Percentiles rank a stretch among this genome's conserved stretches.
Conservation (phyloP, 2,113 vertebrate genomes). For the Paratilapia polleni region DNA sequence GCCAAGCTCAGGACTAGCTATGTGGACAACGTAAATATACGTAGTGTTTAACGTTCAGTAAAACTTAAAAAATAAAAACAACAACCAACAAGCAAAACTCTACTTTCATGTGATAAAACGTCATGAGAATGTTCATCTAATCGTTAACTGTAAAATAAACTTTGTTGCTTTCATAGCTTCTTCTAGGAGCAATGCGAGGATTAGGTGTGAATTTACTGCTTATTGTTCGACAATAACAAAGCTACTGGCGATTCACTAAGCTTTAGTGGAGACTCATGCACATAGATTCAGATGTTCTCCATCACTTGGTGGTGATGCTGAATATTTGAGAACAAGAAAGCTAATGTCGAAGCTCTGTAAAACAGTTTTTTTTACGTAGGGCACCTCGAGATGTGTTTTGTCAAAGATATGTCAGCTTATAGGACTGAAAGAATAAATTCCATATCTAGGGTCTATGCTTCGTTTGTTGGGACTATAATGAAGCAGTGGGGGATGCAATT, state of each 20-base stretch:
- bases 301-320: slow-evolving; percentile 24
- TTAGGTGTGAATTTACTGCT: slow-evolving; percentile 42
- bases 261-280: background rate
- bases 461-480: background rate
- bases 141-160: background rate
- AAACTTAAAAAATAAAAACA: background rate
- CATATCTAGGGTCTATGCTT: background rate
- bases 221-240: background rate
- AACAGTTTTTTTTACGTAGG: slow-evolving; percentile 26
- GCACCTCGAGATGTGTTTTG: slow-evolving; percentile 1
- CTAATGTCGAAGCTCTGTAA: slow-evolving; percentile 1
- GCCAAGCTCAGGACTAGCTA: slow-evolving; percentile 44
- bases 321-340: slow-evolving; percentile 2
- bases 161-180: background rate
- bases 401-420: background rate
- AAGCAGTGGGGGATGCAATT: background rate
- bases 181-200: slow-evolving; percentile 23
- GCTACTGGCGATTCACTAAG: background rate
- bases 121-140: background rate
- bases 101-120: background rate
- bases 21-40: slow-evolving; percentile 20
- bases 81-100: background rate
- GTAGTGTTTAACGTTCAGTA: background rate
- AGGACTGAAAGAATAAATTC: background rate
- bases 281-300: background rate